Evolutionary conservation across 2,797 vertebrate species (phyloP).

Genomic region (Urocyon cinereoargenteus): DNA sequence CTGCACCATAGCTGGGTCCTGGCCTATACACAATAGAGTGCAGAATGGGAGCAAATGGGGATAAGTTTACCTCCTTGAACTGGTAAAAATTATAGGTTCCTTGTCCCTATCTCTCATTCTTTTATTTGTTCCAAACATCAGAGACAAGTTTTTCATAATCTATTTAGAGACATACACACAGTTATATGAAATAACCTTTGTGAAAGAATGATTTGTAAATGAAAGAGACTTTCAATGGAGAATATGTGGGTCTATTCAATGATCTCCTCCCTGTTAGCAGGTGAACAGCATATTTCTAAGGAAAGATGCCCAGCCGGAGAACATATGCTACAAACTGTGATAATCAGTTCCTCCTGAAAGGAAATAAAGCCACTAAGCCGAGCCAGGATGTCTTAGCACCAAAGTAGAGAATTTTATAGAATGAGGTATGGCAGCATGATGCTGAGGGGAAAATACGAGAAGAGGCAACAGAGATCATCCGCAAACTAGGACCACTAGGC

Average conservation of each 20-base stretch:
- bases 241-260: not conserved
- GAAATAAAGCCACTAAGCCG: not conserved
- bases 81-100: not conserved
- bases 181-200: not conserved
- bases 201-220: not conserved
- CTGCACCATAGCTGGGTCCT: too few species aligned
- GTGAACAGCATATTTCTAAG: not conserved
- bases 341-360: not conserved
- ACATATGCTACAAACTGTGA: not conserved
- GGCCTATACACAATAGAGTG: too few species aligned
- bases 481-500: not conserved
- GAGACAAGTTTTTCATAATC: not conserved
- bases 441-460: not conserved
- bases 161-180: not conserved
- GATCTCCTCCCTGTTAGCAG: not conserved
- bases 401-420: not conserved
- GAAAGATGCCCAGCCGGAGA: not conserved
- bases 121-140: not conserved
- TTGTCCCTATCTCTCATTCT: not conserved
- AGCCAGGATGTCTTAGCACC: not conserved
- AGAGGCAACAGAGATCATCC: not conserved
- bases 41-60: not conserved
- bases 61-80: not conserved
- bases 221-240: not conserved
- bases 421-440: not conserved